Evolutionary conservation across 2,888 invertebrate species (phyloP).

Genomic region (Amorpha juglandis): DNA sequence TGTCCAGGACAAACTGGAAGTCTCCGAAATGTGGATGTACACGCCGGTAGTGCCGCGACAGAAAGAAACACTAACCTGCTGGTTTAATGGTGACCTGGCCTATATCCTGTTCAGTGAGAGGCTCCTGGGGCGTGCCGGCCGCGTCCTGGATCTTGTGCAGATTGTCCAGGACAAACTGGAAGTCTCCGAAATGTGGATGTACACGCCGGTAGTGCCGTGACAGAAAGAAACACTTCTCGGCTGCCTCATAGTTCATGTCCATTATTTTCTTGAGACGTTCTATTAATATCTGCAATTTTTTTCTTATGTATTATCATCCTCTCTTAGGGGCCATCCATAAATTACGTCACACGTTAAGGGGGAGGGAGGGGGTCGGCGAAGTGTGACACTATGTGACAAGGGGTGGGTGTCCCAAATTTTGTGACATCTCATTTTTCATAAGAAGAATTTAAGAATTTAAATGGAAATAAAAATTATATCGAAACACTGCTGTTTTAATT

Average conservation of each 20-base stretch:
- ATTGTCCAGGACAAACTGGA: conserved; percentile 57
- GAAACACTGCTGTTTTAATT: no score
- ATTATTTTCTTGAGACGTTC: conserved; percentile 51
- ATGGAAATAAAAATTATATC: no score
- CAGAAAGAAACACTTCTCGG: conserved; percentile 43
- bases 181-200: conserved; percentile 68
- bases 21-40: conserved; percentile 46
- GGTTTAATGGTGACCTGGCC: conserved; percentile 10
- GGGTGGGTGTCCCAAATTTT: no score
- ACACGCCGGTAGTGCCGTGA: conserved; percentile 52
- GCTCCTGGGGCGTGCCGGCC: conserved; percentile 43
- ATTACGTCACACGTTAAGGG: no score
- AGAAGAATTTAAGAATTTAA: no score
- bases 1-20: conserved; percentile 60
- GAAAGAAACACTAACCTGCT: conserved; percentile 44
- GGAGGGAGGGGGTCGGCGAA: no score
- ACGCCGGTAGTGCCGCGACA: neutral
- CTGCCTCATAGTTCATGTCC: conserved; percentile 25
- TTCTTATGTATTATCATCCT: neutral
- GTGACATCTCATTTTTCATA: no score
- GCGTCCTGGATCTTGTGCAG: conserved; percentile 57
- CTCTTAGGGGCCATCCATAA: neutral
- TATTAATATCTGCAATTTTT: conserved; percentile 49
- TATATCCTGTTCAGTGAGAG: conserved; percentile 53
- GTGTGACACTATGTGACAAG: no score